phyloP scores from a whole-genome alignment of 1,140 invertebrate species.

The Trichonephila inaurata region DNA sequence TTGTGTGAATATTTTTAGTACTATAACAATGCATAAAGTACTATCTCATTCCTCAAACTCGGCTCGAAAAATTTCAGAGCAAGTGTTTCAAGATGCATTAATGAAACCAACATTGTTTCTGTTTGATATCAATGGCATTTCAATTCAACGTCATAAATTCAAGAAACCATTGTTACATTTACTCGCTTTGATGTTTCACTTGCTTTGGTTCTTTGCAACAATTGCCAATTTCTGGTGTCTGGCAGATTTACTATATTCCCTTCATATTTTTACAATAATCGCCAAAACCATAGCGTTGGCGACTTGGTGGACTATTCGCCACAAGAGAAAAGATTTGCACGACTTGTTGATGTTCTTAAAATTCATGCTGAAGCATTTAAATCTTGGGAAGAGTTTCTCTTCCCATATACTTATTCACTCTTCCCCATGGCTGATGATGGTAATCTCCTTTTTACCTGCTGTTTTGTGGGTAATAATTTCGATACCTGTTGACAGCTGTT shows the following conservation, averaged over 20 bases:
- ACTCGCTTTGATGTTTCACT: slow-evolving; percentile 3
- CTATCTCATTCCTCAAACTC: neutral
- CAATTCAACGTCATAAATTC: neutral
- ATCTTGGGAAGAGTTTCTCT: neutral
- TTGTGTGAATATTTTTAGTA: too few species aligned
- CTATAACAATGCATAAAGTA: neutral
- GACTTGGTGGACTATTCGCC: slow-evolving; percentile 46
- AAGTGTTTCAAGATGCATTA: neutral
- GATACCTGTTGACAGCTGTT: slow-evolving; percentile 19
- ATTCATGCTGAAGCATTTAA: neutral
- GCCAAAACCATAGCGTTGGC: slow-evolving; percentile 25
- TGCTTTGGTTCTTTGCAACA: slow-evolving; percentile 46
- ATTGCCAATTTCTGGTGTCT: slow-evolving; percentile 62
- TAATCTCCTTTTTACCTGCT: slow-evolving; percentile 23
- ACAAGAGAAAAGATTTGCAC: slow-evolving; percentile 11
- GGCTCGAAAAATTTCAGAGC: neutral
- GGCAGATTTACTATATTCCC: slow-evolving; percentile 24
- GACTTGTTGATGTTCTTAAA: neutral
- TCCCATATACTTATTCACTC: neutral
- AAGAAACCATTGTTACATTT: neutral
- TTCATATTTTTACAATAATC: slow-evolving; percentile 58
- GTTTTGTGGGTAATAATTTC: slow-evolving; percentile 30
- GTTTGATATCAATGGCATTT: slow-evolving; percentile 50
- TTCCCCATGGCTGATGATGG: slow-evolving; percentile 29
- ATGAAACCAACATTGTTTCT: slow-evolving; percentile 27